phyloP scores from a whole-genome alignment of 2,797 vertebrate genomes.

The Chaetodon trifasciatus region DNA sequence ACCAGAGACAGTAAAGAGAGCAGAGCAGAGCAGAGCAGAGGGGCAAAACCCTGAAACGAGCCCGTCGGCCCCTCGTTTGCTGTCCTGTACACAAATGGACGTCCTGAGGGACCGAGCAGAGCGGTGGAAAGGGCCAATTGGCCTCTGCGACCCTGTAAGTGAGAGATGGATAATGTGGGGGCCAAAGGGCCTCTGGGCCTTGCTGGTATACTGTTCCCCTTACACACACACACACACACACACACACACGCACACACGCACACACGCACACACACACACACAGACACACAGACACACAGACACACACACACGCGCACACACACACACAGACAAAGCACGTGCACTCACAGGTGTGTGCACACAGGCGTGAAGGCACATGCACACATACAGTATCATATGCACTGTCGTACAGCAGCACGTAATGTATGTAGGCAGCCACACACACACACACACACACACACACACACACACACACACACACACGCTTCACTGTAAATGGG shows the following conservation, averaged over 20 bases:
- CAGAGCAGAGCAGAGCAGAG: not conserved
- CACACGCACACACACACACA: slow-evolving; percentile 2
- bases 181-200: slow-evolving; percentile 44
- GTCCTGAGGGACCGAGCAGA: slow-evolving; percentile 57
- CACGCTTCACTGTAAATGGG: slow-evolving; percentile 43
- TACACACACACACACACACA: slow-evolving; percentile 12
- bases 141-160: slow-evolving; percentile 55
- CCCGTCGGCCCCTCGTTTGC: slow-evolving; percentile 3
- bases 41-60: not conserved
- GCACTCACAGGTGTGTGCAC: slow-evolving; percentile 38
- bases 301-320: not conserved
- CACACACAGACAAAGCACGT: not conserved
- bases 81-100: slow-evolving; percentile 26
- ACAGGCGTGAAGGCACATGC: slow-evolving; percentile 23
- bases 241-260: not conserved
- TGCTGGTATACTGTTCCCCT: slow-evolving; percentile 48
- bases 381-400: slow-evolving; percentile 19
- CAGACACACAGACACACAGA: slow-evolving; percentile 1
- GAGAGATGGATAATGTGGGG: slow-evolving; percentile 61
- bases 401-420: slow-evolving; percentile 21
- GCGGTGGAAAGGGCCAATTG: slow-evolving; percentile 48
- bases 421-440: slow-evolving; percentile 17
- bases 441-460: no score
- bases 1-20: slow-evolving; percentile 15
- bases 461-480: slow-evolving; percentile 6